A percentile compares a stretch with the other conserved stretches of the same genome.
phyloP scores from a whole-genome alignment of 2,797 vertebrate species.

The Catamblyrhynchus diadema region DNA sequence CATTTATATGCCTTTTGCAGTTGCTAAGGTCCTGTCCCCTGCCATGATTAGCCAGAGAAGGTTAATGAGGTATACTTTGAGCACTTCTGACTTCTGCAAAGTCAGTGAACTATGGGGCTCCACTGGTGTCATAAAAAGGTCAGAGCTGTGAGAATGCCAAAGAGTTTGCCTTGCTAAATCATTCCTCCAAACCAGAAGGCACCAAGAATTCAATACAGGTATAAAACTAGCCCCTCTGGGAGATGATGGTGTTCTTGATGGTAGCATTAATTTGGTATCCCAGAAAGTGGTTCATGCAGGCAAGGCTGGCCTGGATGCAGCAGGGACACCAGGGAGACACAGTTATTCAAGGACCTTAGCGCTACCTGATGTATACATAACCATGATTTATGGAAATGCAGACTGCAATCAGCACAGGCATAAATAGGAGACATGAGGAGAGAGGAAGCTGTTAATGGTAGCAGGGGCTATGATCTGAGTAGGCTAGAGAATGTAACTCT shows the following conservation, averaged over 20 bases:
- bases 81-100: constrained; percentile 23
- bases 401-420: background rate
- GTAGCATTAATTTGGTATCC: background rate
- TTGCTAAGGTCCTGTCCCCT: constrained; percentile 49
- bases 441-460: background rate
- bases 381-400: background rate
- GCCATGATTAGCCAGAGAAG: constrained; percentile 65
- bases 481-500: background rate
- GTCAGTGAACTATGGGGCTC: constrained; percentile 1
- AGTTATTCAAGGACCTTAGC: background rate
- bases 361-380: background rate
- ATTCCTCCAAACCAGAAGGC: background rate
- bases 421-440: background rate
- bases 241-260: background rate
- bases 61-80: constrained; percentile 66
- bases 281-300: background rate
- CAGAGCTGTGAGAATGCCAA: constrained; percentile 1
- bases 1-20: constrained; percentile 52
- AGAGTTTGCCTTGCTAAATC: constrained; percentile 4
- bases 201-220: background rate
- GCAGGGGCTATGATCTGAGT: background rate
- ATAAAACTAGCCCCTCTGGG: background rate
- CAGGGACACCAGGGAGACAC: background rate
- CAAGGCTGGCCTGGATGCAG: background rate
- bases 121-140: constrained; percentile 1